Evolutionary conservation across 2,888 invertebrate species (phyloP), one percentile per base, ranked within the genome.

Genomic region (Amphipyra tragopoginis): DNA sequence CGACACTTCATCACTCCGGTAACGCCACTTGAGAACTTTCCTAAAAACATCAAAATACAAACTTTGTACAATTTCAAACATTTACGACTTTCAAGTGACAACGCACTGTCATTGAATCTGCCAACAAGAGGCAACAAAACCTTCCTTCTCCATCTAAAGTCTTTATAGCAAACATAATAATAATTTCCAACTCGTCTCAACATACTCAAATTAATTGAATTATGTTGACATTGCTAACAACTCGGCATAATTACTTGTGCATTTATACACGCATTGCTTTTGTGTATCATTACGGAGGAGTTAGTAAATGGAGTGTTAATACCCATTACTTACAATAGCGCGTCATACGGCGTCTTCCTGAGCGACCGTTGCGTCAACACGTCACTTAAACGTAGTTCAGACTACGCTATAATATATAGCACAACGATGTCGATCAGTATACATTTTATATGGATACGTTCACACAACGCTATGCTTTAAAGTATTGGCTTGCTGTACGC

Each of bases 201-300:
- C 74, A 80, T 72, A 77, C 75, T 80, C 76, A 75, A 85, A 86
- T 86, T 90, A 90, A 86, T 90, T 86, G 85, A 89, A 87, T 86
- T 89, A 85, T 90, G 90, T 90, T 90, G 86, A 86, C 87, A 81
- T 70, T 82, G 82, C 80, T 74, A 89, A 90, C 90, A 88, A 84
- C 86, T 86, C 83, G 67, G 78, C 72, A 80, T 86, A 88, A 90
- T 90, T 88, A 89, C 86, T 84, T 83, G 83, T 86, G 85, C 88
- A 86, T 87, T 87, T 85, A 80, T 79, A 83, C 73, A 80, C 81
- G 72, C 72, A 72, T 71, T 66, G 64, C 75, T 47, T 75, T 56
- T 43, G 52, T 39, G 9, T 54, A 39, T 43, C 45, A 49, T 33
- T 10, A 54, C 2, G 7, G 71, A 75, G 26, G 48, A 54, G 1